Conservation (phyloP, 2,113 vertebrate species). For the Tychaedon coryphoeus region DNA sequence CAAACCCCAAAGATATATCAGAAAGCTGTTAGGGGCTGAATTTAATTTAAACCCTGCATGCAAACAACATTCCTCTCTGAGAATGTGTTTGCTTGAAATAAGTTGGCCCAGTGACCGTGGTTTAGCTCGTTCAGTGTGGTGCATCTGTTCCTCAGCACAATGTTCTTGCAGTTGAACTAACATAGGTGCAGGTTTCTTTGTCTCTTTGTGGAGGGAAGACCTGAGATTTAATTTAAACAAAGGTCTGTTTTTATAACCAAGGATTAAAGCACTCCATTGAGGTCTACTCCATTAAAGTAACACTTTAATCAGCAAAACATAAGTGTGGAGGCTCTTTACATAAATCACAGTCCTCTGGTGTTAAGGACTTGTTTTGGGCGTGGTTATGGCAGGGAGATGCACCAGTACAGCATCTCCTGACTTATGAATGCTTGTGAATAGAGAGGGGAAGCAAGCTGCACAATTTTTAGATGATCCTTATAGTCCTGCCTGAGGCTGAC, state of each 20-base stretch:
- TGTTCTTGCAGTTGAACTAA: background rate
- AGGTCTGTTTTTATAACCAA: background rate
- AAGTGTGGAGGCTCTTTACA: background rate
- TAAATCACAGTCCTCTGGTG: background rate
- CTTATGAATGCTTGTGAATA: background rate
- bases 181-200: background rate
- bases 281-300: background rate
- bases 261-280: background rate
- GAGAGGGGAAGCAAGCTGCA: background rate
- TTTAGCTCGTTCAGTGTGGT: accelerated
- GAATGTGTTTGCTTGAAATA: background rate
- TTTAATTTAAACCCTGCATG: background rate
- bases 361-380: background rate
- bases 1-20: background rate
- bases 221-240: background rate
- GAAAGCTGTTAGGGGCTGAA: background rate
- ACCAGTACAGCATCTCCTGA: background rate
- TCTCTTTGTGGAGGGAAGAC: background rate
- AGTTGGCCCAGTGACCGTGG: background rate
- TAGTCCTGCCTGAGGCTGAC: background rate
- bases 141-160: background rate
- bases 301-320: background rate
- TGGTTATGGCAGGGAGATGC: background rate
- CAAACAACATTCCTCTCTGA: background rate
- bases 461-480: background rate